phyloP scores from a whole-genome alignment of 30 jellyfish, hydroid and myxozoan species.

The Cassiopea andromeda region DNA sequence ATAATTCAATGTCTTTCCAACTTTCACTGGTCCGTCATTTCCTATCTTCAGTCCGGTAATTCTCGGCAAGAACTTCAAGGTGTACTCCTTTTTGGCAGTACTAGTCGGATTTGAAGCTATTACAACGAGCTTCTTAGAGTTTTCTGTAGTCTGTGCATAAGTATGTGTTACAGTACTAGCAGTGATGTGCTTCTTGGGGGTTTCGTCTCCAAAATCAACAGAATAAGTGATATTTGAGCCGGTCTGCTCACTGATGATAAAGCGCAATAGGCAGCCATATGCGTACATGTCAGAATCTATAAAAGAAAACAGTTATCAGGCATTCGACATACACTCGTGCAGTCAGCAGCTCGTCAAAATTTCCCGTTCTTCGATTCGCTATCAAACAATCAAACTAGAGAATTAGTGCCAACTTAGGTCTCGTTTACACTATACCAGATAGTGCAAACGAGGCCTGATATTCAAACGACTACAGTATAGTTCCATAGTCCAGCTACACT shows the following conservation, averaged over 20 bases:
- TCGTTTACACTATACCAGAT: no score
- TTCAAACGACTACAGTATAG: no score
- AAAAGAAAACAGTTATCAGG: no score
- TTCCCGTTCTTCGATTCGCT: no score
- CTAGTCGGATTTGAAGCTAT: conserved; percentile 67
- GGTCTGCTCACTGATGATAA: conserved; percentile 34
- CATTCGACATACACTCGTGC: no score
- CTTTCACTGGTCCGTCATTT: conserved; percentile 62
- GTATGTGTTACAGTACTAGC: conserved; percentile 20
- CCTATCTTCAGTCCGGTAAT: conserved; percentile 53
- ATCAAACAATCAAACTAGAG: no score
- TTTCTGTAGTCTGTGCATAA: conserved; percentile 18
- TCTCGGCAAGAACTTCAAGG: conserved; percentile 57
- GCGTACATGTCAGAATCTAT: conserved; percentile 43
- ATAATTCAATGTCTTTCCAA: conserved; percentile 10
- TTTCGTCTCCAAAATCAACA: conserved; percentile 12
- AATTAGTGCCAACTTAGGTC: no score
- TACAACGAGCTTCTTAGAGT: conserved; percentile 4
- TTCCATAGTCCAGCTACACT: no score
- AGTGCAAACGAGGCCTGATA: no score
- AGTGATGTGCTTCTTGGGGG: not conserved
- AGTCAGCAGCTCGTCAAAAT: no score
- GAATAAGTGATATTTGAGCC: conserved; percentile 71
- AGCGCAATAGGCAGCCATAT: conserved; percentile 41
- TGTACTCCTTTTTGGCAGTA: not conserved